Base-by-base conservation (phyloP, 2,113 vertebrate genomes). In the Sylvilagus bachmani region DNA sequence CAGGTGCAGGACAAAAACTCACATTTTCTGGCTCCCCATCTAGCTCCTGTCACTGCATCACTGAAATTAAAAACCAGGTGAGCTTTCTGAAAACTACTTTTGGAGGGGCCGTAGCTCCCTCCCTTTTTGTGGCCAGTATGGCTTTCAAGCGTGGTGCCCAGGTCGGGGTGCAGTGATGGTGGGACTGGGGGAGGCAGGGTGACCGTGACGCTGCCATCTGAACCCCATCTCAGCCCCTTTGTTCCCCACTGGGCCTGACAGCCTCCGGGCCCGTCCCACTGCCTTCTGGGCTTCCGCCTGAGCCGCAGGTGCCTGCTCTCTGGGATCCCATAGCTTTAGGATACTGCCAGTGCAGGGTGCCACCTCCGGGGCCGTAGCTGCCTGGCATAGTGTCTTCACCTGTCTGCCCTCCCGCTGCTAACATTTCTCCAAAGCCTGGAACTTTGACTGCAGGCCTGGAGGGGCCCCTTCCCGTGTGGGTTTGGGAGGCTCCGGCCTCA, bases 271-370 rank as follows among this genome's bases (percentile, higher is more conserved):
- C 21, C 1, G 17, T 44, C 29, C 58, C 22, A 0, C 16, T 19
- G 86, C 64, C 61, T 24, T 38, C 25, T 81, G 33, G 69, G 53
- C 55, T 73, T 83, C 33, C 16, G 10, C 16, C 73, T 11, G 84
- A n/a, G n/a, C 5, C 49, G 10, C 44, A 58, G 55, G 25, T 10
- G 4, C 78, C 10, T 85, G 86, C 67, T 89, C n/a, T 5, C 0
- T 33, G 24, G 61, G n/a, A n/a, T 22, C 36, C 6, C 0, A 1
- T 81, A 71, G 21, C 70, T 88, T 80, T 53, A 67, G 78, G 58
- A 14, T 29, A 13, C n/a, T 10, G 2, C 53, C 13, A 0, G 5
- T 12, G 77, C 31, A 61, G 2, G 21, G 38, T 25, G 44, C 0
- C 49, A 78, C 55, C 58, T 62, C 21, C 0, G 3, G 62, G 33